Percentiles rank a stretch among this genome's conserved stretches.
Evolutionary conservation across 1,140 invertebrate genomes (phyloP).

Genomic region (Lepidurus arcticus): DNA sequence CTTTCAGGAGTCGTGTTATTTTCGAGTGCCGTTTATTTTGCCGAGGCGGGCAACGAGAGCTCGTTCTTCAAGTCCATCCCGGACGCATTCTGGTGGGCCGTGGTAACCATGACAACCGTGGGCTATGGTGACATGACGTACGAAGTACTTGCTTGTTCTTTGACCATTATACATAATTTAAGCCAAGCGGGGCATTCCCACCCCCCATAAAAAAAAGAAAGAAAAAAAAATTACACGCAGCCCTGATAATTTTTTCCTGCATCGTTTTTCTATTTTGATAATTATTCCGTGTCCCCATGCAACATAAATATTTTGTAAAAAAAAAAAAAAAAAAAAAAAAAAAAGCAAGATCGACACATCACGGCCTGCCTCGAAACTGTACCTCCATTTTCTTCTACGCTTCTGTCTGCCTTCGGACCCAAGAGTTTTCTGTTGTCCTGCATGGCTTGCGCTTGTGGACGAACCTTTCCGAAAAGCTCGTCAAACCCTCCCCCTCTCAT

Average conservation of each 20-base stretch:
- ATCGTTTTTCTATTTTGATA: neutral
- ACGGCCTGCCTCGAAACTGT: constrained; percentile 20
- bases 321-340: neutral
- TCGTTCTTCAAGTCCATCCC: constrained; percentile 97
- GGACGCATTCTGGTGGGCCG: constrained; percentile 93
- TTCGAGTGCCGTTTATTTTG: constrained; percentile 97
- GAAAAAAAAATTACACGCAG: neutral
- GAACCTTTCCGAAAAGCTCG: neutral
- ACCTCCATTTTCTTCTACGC: constrained; percentile 4
- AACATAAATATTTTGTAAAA: neutral
- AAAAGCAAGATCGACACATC: constrained; percentile 10
- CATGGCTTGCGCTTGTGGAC: constrained; percentile 7
- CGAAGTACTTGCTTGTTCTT: constrained; percentile 47
- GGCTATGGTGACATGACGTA: constrained; percentile 99
- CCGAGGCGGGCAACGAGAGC: constrained; percentile 90
- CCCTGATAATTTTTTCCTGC: neutral
- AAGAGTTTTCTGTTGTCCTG: neutral
- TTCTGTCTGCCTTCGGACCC: neutral
- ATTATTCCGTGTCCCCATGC: neutral
- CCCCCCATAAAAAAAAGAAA: neutral
- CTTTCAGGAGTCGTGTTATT: constrained; percentile 93
- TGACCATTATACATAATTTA: constrained; percentile 27
- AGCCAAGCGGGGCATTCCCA: neutral
- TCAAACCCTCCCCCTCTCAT: neutral
- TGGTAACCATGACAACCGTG: constrained; percentile 91